Evolutionary conservation across 2,113 vertebrate species (phyloP).

Genomic region (Mugil cephalus): DNA sequence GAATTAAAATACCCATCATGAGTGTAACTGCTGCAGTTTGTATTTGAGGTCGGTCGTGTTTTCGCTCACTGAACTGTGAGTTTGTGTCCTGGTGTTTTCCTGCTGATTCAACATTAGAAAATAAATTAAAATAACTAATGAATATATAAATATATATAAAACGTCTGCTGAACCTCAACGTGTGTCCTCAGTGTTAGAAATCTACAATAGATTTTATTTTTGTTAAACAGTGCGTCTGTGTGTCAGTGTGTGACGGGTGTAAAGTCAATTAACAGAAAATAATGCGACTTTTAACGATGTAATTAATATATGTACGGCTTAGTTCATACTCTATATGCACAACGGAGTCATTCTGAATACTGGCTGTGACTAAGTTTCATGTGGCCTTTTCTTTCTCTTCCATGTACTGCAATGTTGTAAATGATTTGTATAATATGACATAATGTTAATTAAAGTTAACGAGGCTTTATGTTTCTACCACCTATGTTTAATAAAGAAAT

Average conservation of each 20-base stretch:
- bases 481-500: slow-evolving; percentile 76
- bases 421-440: slow-evolving; percentile 70
- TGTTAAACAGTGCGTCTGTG: slow-evolving; percentile 54
- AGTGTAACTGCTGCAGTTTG: slow-evolving; percentile 28
- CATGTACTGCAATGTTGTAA: slow-evolving; percentile 70
- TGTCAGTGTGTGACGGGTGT: slow-evolving; percentile 62
- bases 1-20: not conserved
- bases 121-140: slow-evolving; percentile 13
- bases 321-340: slow-evolving; percentile 69
- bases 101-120: slow-evolving; percentile 44
- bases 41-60: slow-evolving; percentile 22
- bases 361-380: slow-evolving; percentile 66
- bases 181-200: slow-evolving; percentile 67
- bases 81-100: slow-evolving; percentile 48
- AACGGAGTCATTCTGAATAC: slow-evolving; percentile 75
- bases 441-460: slow-evolving; percentile 63
- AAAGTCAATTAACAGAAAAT: slow-evolving; percentile 34
- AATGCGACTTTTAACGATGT: slow-evolving; percentile 50
- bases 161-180: slow-evolving; percentile 62
- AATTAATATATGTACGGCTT: slow-evolving; percentile 58
- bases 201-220: slow-evolving; percentile 39
- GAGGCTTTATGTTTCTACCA: slow-evolving; percentile 77
- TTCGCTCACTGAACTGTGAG: slow-evolving; percentile 37
- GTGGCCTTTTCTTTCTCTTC: slow-evolving; percentile 79
- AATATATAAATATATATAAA: no score